Base-by-base conservation (phyloP, 2,113 vertebrate species). In the Monopterus albus region DNA sequence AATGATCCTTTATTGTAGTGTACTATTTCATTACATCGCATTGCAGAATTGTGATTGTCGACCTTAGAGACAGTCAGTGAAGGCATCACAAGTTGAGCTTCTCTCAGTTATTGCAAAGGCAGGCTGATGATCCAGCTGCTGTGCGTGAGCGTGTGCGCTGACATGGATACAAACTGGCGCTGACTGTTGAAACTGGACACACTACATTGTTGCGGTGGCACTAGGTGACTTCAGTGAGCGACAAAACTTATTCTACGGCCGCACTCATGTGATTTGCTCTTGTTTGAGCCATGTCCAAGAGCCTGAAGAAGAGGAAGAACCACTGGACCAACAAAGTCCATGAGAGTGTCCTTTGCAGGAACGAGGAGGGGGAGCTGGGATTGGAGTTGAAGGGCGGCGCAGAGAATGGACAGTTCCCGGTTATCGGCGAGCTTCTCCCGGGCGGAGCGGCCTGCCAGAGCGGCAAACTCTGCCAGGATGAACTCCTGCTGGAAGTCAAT, bases 301-400 rank as follows among this genome's bases (percentile, higher is more conserved):
- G 91, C 91, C 91, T 95, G 93, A 97, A 95, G 92, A 97, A 94
- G 94, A 86, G 78, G 83, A 97, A 95, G 92, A 95, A 93, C 93
- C 97, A 98, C 95, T 98, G 97, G 97, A 98, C 95, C 64, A 96
- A 94, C 94, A 95, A 95, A 92, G 97, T 98, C 93, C 96, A 96
- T 23, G 96, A 98, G 92, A 94, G 94, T 78, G 94, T 96, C 85
- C 89, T 98, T 43, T 92, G 92, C 87, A 93, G 95, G 93, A 92
- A 91, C 87, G 83, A 88, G 86, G 94, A 95, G 86, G 95, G 95
- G 69, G 94, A 94, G 85, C 93, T 95, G 80, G 94, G 95, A 87
- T 96, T 96, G 89, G 95, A 96, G 85, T 80, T 99, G 90, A 92
- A 91, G 77, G 97, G 97, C 87, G 96, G 97, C 70, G 97, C 97